Percentiles rank a stretch among this genome's conserved stretches.
These are phyloP conservation scores for Hypselothyrea guttata DNA, from an alignment of 2,888 invertebrate species.

Conservation along the genomic window DNA sequence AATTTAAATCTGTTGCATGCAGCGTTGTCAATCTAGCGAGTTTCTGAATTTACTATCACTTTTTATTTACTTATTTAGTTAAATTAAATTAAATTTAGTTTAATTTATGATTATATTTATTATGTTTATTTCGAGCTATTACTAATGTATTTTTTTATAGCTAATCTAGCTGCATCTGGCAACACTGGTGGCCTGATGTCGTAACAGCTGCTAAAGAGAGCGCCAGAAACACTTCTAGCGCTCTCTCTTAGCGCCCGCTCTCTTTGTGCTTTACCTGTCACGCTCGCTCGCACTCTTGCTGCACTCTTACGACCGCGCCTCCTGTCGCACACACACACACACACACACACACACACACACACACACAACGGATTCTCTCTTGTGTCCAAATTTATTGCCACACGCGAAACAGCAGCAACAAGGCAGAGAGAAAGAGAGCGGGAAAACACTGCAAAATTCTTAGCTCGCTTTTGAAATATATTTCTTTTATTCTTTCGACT, in stretches of 20 bases:
- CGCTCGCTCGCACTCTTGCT: constrained; percentile 31
- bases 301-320: constrained; percentile 54
- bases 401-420: constrained; percentile 66
- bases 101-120: too few relatives aligned
- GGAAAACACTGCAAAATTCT: constrained; percentile 47
- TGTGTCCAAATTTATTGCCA: constrained; percentile 71
- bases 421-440: too few relatives aligned
- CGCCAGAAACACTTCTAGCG: background rate
- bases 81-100: too few relatives aligned
- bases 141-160: too few relatives aligned
- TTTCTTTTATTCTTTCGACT: constrained; percentile 28
- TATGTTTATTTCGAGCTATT: too few relatives aligned
- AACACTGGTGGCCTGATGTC: constrained; percentile 72
- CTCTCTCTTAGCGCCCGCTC: constrained; percentile 39
- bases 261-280: constrained; percentile 61
- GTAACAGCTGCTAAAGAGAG: constrained; percentile 55
- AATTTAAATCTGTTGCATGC: too few relatives aligned
- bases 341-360: constrained; percentile 2
- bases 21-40: too few relatives aligned
- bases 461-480: constrained; percentile 44
- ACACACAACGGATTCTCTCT: constrained; percentile 44
- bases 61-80: too few relatives aligned
- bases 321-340: constrained; percentile 32
- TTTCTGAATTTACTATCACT: too few relatives aligned
- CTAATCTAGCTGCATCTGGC: too few relatives aligned